A percentile compares a stretch with the other conserved stretches of the same genome.
Evolutionary conservation across 2,113 vertebrate genomes (phyloP).

Genomic region (Pipra filicauda): DNA sequence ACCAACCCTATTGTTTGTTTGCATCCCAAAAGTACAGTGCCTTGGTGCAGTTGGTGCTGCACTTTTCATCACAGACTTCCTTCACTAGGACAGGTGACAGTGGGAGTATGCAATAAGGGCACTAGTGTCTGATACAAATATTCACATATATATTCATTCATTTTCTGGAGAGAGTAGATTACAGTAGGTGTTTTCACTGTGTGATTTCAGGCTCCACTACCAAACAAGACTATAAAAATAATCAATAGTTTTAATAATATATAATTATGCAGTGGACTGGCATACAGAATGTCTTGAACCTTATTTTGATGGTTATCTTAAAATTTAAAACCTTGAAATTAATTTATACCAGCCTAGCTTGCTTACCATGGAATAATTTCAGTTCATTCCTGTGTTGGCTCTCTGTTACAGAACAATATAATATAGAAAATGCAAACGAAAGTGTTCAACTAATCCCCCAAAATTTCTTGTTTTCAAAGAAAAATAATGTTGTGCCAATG

Average conservation of each 20-base stretch:
- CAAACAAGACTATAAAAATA: background rate
- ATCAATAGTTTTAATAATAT: background rate
- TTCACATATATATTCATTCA: background rate
- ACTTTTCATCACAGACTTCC: background rate
- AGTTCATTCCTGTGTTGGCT: background rate
- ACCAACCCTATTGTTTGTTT: background rate
- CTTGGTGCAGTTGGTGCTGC: background rate
- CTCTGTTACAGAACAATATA: background rate
- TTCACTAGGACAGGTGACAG: background rate
- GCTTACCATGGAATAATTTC: background rate
- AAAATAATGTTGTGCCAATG: background rate
- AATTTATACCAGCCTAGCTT: background rate
- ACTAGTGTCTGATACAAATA: background rate
- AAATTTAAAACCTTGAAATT: background rate
- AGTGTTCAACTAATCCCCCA: background rate
- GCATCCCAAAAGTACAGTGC: background rate
- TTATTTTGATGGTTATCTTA: background rate
- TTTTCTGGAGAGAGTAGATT: background rate
- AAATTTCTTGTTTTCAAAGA: background rate
- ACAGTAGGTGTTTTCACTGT: background rate
- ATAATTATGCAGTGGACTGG: background rate
- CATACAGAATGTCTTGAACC: background rate
- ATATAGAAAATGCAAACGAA: background rate
- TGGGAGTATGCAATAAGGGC: rapidly evolving
- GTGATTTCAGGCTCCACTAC: background rate